Percentiles rank a stretch among this genome's conserved stretches.
Evolutionary conservation across 2,888 invertebrate genomes (phyloP).

Genomic region (Mesopsocus fuscifrons): DNA sequence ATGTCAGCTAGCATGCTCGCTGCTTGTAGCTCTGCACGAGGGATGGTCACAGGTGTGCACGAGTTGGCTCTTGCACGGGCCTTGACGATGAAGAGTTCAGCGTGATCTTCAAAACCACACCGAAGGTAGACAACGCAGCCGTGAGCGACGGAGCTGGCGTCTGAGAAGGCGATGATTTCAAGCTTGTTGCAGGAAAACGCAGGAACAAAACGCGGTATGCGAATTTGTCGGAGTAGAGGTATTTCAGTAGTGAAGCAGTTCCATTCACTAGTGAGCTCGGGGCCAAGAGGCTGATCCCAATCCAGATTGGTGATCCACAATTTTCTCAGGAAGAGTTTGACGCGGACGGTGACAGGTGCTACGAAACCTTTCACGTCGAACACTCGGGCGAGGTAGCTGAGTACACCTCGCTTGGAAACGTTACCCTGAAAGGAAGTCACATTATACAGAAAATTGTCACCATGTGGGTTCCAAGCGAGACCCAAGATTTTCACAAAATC

Average conservation of each 20-base stretch:
- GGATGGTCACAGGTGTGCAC: slow-evolving; percentile 14
- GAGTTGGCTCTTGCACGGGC: slow-evolving; percentile 16
- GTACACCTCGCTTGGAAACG: no score
- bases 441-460: no score
- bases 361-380: slow-evolving; percentile 18
- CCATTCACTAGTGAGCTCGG: slow-evolving; percentile 1
- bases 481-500: slow-evolving; percentile 11
- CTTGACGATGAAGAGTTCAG: no score
- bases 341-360: slow-evolving; percentile 16
- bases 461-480: slow-evolving; percentile 13
- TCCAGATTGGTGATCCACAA: slow-evolving; percentile 15
- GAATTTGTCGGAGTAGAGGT: not conserved
- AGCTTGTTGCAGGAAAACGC: not conserved
- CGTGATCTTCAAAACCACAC: no score
- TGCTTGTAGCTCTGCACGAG: slow-evolving; percentile 15
- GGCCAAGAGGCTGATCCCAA: slow-evolving; percentile 17
- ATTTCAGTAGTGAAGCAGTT: not conserved
- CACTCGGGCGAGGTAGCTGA: no score
- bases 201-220: not conserved
- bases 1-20: slow-evolving; percentile 15
- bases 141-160: slow-evolving; percentile 3
- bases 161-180: not conserved
- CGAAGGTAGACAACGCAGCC: slow-evolving; percentile 9
- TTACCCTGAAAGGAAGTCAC: no score
- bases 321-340: slow-evolving; percentile 16